Percentiles rank a stretch among this genome's conserved stretches.
phyloP scores from a whole-genome alignment of 2,113 vertebrate genomes.

The Lophotis ruficrista region DNA sequence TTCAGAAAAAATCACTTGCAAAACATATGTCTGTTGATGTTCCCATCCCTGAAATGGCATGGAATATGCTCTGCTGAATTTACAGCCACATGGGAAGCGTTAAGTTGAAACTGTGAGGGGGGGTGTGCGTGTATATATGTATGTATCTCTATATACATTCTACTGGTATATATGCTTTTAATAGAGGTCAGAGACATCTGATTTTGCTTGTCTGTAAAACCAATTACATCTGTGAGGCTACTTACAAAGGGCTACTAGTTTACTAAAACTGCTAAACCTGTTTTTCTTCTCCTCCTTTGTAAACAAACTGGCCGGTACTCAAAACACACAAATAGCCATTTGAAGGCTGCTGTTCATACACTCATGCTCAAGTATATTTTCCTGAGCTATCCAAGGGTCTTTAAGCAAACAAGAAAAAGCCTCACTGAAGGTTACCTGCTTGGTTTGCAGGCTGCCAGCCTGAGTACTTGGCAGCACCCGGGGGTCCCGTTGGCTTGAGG shows the following conservation, averaged over 20 bases:
- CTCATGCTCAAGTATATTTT: not conserved
- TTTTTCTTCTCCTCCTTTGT: not conserved
- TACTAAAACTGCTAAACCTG: not conserved
- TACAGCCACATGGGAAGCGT: not conserved
- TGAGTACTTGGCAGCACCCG: slow-evolving; percentile 62
- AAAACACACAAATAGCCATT: not conserved
- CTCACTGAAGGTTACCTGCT: slow-evolving; percentile 70
- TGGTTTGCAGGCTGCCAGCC: slow-evolving; percentile 71
- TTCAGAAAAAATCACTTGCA: not conserved
- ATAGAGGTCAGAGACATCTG: not conserved
- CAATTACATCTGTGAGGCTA: not conserved
- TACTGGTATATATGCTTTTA: not conserved
- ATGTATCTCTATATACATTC: not conserved
- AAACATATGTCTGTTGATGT: not conserved
- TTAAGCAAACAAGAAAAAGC: not conserved
- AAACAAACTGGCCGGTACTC: not conserved
- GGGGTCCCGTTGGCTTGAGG: slow-evolving; percentile 51
- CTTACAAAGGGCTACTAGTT: not conserved
- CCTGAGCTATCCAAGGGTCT: not conserved
- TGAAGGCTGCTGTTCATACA: not conserved
- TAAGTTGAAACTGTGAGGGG: not conserved
- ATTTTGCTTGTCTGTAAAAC: not conserved
- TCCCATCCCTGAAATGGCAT: not conserved
- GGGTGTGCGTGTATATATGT: accelerated
- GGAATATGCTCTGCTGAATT: not conserved